Evolutionary conservation across 2,888 invertebrate genomes (phyloP).

Genomic region (Pimpla rufipes): DNA sequence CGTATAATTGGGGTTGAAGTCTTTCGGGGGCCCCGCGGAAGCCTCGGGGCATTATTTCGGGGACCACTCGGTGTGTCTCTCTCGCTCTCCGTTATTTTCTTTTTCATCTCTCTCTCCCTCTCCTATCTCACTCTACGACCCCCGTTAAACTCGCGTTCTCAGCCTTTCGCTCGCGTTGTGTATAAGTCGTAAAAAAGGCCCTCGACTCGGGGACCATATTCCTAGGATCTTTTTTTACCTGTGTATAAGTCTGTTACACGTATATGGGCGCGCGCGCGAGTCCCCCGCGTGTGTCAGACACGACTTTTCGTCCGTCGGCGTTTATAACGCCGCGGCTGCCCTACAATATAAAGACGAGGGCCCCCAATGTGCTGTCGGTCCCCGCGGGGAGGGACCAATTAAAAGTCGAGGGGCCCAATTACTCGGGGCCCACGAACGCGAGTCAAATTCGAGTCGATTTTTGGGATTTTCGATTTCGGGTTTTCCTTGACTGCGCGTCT

Average conservation of each 20-base stretch:
- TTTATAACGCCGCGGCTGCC: constrained; percentile 74
- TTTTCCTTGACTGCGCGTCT: not conserved
- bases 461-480: not conserved
- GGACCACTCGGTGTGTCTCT: constrained; percentile 30
- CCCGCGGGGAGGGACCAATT: constrained; percentile 81
- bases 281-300: constrained; percentile 49
- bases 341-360: constrained; percentile 78
- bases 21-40: constrained; percentile 63
- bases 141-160: constrained; percentile 77
- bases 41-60: constrained; percentile 68
- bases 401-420: constrained; percentile 80
- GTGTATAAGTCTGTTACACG: constrained; percentile 52
- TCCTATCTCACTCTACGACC: constrained; percentile 23
- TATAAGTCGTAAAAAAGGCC: constrained; percentile 65
- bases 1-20: constrained; percentile 78
- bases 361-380: constrained; percentile 65
- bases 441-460: not conserved
- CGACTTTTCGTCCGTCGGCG: constrained; percentile 53
- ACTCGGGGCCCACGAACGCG: not conserved
- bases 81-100: too few species aligned
- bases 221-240: constrained; percentile 41
- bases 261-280: constrained; percentile 14
- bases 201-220: constrained; percentile 60
- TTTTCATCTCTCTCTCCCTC: too few species aligned
- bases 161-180: constrained; percentile 48